Evolutionary conservation across 2,797 vertebrate genomes (phyloP), one percentile per base, ranked within the genome.

Genomic region (Molossus molossus): DNA sequence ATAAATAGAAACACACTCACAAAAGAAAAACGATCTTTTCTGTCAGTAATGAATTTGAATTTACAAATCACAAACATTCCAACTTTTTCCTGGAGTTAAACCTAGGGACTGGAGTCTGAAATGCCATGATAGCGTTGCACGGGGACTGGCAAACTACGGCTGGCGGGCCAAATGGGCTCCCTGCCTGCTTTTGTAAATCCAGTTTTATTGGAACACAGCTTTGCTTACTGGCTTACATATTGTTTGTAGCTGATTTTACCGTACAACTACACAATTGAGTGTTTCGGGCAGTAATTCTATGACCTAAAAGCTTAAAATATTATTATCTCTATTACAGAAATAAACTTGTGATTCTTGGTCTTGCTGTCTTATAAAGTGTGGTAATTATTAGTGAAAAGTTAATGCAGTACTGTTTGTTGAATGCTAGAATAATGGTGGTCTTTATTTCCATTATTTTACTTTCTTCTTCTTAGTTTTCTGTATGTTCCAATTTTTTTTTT

Each of bases 21-120:
- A 81, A 92, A 40, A 64, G 65, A 65, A 92, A 96, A 94, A 80
- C 62, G 87, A 48, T 67, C 57, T 95, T 96, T 84, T 89, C 73
- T 58, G 90, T 92, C 27, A 72, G 80, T 67, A 79, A 86, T 96
- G 72, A 72, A 94, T 96, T 97, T 92, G 90, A 37, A 86, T 94
- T 95, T 50, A 80, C 20, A 77, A 70, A 53, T 91, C 88, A 21
- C 73, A 87, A 97, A 85, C 21, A 57, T 92, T 62, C 90, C 67
- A 48, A 23, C 0, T 45, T 94, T 67, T 62, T 96, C 75, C n/a
- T 17, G 57, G 23, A 93, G 48, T 87, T 87, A 82, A 90, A 91
- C 5, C 6, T 94, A 94, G 81, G 65, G 55, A 27, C 50, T 95
- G 60, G 64, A 81, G 25, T 83, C 70, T 86, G 79, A 75, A 87